Evolutionary conservation across 2,113 vertebrate genomes (phyloP).

Genomic region (Microcebus ravelobensis): DNA sequence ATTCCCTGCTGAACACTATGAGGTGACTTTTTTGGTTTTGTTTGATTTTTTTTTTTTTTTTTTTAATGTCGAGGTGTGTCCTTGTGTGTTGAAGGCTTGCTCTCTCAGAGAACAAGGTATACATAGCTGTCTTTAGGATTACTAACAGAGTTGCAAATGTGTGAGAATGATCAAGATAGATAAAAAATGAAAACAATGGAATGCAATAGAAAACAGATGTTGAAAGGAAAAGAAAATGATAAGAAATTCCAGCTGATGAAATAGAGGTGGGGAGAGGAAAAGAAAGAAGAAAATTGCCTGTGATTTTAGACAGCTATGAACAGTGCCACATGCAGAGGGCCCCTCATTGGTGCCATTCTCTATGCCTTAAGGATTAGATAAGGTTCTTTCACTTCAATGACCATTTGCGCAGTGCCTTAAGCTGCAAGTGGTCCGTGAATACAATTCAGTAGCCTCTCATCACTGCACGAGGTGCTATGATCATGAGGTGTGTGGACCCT

Average conservation of each 20-base stretch:
- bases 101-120: neutral
- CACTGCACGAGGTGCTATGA: neutral
- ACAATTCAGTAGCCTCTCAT: neutral
- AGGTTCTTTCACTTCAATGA: neutral
- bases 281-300: neutral
- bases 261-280: neutral
- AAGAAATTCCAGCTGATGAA: slow-evolving; percentile 41
- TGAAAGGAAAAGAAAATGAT: slow-evolving; percentile 15
- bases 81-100: neutral
- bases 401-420: rapidly evolving
- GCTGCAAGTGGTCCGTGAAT: neutral
- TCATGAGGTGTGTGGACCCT: rapidly evolving
- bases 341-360: neutral
- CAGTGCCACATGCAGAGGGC: neutral
- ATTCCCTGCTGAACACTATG: neutral
- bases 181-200: neutral
- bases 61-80: neutral
- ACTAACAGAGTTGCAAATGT: neutral
- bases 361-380: neutral
- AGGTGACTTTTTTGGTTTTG: neutral
- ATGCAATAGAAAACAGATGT: slow-evolving; percentile 45
- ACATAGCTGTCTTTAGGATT: neutral
- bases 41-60: neutral
- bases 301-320: neutral
- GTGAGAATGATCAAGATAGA: slow-evolving; percentile 13